Evolutionary conservation across 2,113 vertebrate genomes (phyloP), one percentile per base, ranked within the genome.

Genomic region (Zingel zingel): DNA sequence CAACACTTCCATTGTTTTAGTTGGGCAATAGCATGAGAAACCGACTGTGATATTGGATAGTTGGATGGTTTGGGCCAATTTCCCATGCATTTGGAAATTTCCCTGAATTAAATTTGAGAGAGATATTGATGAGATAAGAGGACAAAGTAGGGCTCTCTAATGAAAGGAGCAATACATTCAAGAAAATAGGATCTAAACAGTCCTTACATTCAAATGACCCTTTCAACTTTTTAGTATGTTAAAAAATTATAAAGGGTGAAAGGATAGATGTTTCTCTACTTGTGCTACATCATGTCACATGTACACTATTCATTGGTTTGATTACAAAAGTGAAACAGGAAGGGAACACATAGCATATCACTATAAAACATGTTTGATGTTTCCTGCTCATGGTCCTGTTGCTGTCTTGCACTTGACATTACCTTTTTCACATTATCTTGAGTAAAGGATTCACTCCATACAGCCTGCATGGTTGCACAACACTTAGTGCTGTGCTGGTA

Each of bases 61-160:
- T 18, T 12, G 15, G 18, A 30, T 21, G 25, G 58, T 51, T 39
- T 27, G 15, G 23, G 19, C 6, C 21, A 27, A 6, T 51, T 65
- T 71, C n/a, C 36, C 65, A 43, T 58, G 61, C 9, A 65, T 70
- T 77, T 43, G 23, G 13, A 77, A 23, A 30, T 70, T n/a, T 14
- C 43, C 3, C 39, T 50, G 21, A 47, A 36, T 62, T 1, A n/a
- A 13, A 12, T 27, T 50, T 39, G 2, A 54, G 33, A 3, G 12
- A 21, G 3, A 61, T 18, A 23, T 67, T 39, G 7, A 59, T 51
- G 18, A 19, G 16, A 36, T 50, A 18, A n/a, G 13, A 10, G 27
- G 21, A 47, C 25, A 5, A 54, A 25, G 18, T 14, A 16, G n/a
- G 45, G 8, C 23, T 43, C 21, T 48, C 15, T 13, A 11, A 58